A percentile compares a stretch with the other conserved stretches of the same genome.
Conservation (phyloP, 2,797 vertebrate species). For the Argentina silus region DNA sequence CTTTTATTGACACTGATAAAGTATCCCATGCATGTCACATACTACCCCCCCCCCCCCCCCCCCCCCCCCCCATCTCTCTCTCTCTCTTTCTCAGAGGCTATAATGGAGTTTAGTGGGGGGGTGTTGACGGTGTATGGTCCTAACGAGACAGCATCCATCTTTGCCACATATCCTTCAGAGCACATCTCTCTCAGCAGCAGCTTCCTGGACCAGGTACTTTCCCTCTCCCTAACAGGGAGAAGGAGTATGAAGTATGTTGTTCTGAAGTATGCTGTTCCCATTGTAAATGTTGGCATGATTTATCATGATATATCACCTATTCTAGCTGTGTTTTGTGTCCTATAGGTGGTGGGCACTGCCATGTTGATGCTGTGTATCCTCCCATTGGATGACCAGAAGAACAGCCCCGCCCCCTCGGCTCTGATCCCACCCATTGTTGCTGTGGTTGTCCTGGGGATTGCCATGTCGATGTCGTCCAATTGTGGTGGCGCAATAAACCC, state of each 20-base stretch:
- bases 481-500: conserved; percentile 88
- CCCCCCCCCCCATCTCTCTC: neutral
- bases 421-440: conserved; percentile 80
- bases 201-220: conserved; percentile 81
- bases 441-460: conserved; percentile 79
- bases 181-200: conserved; percentile 70
- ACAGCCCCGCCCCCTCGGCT: conserved; percentile 73
- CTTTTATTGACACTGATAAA: too few species aligned
- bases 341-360: conserved; percentile 82
- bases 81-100: conserved; percentile 74
- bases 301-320: neutral
- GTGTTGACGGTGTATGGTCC: conserved; percentile 76
- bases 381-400: conserved; percentile 76
- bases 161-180: conserved; percentile 82
- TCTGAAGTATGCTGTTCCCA: too few species aligned
- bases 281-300: too few species aligned
- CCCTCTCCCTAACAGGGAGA: too few species aligned
- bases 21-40: too few species aligned
- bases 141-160: conserved; percentile 86
- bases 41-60: too few species aligned
- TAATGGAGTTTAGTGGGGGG: conserved; percentile 79
- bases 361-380: conserved; percentile 80
- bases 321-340: conserved; percentile 4
- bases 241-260: neutral
- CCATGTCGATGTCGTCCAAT: conserved; percentile 81